Conservation (phyloP, 2,888 invertebrate genomes). For the Mechanitis mazaeus region DNA sequence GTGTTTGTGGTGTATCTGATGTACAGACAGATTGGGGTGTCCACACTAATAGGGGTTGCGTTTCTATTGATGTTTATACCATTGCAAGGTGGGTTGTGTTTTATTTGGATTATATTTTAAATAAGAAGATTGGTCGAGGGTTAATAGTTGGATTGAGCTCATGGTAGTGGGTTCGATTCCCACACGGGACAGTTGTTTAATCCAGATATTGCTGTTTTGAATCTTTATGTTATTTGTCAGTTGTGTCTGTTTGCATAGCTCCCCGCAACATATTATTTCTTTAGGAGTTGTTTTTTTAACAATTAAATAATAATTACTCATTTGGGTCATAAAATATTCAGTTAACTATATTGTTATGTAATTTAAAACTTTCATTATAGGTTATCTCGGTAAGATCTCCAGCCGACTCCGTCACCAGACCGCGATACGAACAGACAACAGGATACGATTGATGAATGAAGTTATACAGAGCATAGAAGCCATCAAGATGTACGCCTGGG, state of each 20-base stretch:
- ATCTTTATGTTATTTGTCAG: too few relatives aligned
- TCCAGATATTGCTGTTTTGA: too few relatives aligned
- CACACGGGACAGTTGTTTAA: too few relatives aligned
- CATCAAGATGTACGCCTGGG: constrained; percentile 94
- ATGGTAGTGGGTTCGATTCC: too few relatives aligned
- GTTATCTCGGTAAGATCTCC: constrained; percentile 82
- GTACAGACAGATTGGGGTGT: constrained; percentile 77
- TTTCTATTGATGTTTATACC: constrained; percentile 76
- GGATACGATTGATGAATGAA: constrained; percentile 93
- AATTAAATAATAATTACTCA: not conserved
- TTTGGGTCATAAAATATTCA: not conserved
- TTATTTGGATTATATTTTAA: not conserved
- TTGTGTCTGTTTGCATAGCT: too few relatives aligned
- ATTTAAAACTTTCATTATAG: constrained; percentile 42
- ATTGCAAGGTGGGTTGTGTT: constrained; percentile 23
- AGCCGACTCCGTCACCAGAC: constrained; percentile 81
- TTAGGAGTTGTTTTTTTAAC: too few relatives aligned
- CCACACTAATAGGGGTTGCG: constrained; percentile 77
- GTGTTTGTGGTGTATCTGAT: constrained; percentile 85
- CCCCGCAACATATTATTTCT: too few relatives aligned
- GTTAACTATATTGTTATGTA: not conserved
- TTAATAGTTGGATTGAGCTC: too few relatives aligned
- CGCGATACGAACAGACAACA: constrained; percentile 87
- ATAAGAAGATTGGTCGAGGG: not conserved
- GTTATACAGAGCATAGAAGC: constrained; percentile 89